Conservation (phyloP, 2,797 vertebrate genomes). For the Philypnodon macrostomus region DNA sequence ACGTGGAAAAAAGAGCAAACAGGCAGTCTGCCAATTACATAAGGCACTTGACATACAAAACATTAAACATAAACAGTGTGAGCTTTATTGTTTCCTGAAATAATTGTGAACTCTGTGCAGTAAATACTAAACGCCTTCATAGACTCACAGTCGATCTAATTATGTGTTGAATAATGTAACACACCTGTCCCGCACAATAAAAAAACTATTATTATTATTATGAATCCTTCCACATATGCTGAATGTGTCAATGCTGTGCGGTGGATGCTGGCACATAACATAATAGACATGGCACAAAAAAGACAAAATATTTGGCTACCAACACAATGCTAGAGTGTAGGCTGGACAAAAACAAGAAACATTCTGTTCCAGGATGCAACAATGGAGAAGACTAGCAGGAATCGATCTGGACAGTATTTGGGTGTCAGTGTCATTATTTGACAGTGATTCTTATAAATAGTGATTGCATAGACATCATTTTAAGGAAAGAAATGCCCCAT, state of each 20-base stretch:
- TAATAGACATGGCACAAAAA: constrained; percentile 18
- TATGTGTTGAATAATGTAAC: not conserved
- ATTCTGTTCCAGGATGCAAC: no score
- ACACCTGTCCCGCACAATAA: not conserved
- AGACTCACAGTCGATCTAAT: constrained; percentile 55
- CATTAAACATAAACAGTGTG: constrained; percentile 43
- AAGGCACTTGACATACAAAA: constrained; percentile 71
- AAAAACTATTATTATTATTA: not conserved
- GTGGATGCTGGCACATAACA: constrained; percentile 17
- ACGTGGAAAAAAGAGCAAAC: constrained; percentile 41
- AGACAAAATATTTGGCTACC: constrained; percentile 21
- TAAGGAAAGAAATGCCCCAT: constrained; percentile 51
- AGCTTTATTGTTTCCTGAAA: constrained; percentile 25
- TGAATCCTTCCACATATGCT: not conserved
- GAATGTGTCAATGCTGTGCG: constrained; percentile 22
- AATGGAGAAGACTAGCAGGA: constrained; percentile 18
- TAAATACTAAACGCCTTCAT: constrained; percentile 56
- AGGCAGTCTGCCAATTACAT: constrained; percentile 56
- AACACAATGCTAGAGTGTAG: constrained; percentile 26
- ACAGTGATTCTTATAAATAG: constrained; percentile 35
- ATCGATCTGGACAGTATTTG: constrained; percentile 10
- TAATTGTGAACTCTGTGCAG: constrained; percentile 28
- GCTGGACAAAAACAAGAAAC: no score
- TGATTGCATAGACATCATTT: constrained; percentile 67
- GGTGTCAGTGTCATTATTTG: constrained; percentile 23